Percentiles rank a stretch among this genome's conserved stretches.
These are phyloP conservation scores for Scaptomyza parva DNA, from an alignment of 2,888 invertebrate genomes.

Conservation along the genomic window DNA sequence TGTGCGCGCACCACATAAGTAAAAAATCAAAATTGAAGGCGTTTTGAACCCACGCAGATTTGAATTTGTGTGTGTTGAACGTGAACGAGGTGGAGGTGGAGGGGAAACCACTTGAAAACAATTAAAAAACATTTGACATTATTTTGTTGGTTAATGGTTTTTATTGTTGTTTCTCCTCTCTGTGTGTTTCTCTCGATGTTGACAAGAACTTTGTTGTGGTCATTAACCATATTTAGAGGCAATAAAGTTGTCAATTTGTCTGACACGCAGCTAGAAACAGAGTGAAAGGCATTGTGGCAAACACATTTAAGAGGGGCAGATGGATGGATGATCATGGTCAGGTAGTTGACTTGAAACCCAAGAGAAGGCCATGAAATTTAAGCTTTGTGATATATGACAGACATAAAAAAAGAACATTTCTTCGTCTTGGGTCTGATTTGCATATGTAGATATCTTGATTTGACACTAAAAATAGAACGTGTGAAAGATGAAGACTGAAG, in stretches of 20 bases:
- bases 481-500: conserved; percentile 32
- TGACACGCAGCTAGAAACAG: conserved; percentile 23
- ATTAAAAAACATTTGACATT: conserved; percentile 73
- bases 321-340: conserved; percentile 28
- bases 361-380: conserved; percentile 46
- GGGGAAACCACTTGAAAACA: conserved; percentile 58
- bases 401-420: conserved; percentile 24
- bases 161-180: conserved; percentile 2
- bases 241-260: conserved; percentile 76
- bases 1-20: conserved; percentile 35
- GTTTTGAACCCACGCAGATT: conserved; percentile 60
- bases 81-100: conserved; percentile 15
- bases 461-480: conserved; percentile 41
- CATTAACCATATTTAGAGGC: conserved; percentile 77
- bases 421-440: conserved; percentile 38
- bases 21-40: conserved; percentile 58
- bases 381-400: conserved; percentile 25
- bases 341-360: conserved; percentile 68
- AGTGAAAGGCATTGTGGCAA: conserved; percentile 50
- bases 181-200: conserved; percentile 28
- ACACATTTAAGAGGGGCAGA: conserved; percentile 7
- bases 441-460: conserved; percentile 23
- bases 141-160: conserved; percentile 65
- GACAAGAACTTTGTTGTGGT: conserved; percentile 62
- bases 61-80: conserved; percentile 12